Conservation (phyloP, 1,140 invertebrate species). For the Lysiphlebus fabarum region DNA sequence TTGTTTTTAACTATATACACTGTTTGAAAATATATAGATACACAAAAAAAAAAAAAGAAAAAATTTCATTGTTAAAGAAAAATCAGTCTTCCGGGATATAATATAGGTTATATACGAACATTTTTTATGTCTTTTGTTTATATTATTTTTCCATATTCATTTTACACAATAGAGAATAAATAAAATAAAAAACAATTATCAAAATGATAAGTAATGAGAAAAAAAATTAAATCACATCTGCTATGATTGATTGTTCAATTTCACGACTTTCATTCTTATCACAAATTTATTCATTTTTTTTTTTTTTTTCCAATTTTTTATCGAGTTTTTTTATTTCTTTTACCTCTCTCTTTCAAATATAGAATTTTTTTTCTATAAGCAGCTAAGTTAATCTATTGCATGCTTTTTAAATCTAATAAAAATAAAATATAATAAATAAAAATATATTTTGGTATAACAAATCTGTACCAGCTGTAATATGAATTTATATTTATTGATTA, state of each 20-base stretch:
- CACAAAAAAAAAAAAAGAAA: background rate
- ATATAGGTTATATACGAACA: background rate
- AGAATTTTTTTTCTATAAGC: too few relatives aligned
- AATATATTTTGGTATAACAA: background rate
- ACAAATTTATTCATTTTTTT: background rate
- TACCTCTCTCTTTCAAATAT: background rate
- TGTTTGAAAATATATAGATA: too few relatives aligned
- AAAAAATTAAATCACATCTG: constrained; percentile 3
- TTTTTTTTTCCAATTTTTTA: constrained; percentile 1
- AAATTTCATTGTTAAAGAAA: constrained; percentile 1
- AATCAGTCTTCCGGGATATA: too few relatives aligned
- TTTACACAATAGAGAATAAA: background rate
- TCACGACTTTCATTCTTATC: constrained; percentile 6
- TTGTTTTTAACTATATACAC: too few relatives aligned
- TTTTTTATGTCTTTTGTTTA: constrained; percentile 6
- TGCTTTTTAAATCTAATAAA: background rate
- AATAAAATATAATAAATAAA: background rate
- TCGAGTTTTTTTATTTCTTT: background rate
- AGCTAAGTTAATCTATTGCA: constrained; percentile 9
- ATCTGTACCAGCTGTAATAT: too few relatives aligned
- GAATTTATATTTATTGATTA: too few relatives aligned
- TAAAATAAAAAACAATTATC: background rate
- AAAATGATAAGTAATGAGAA: constrained; percentile 2
- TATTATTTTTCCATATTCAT: background rate
- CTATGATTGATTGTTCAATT: constrained; percentile 9